Conservation (phyloP, 2,113 vertebrate genomes). For the Cyphomyrus plagiostoma region DNA sequence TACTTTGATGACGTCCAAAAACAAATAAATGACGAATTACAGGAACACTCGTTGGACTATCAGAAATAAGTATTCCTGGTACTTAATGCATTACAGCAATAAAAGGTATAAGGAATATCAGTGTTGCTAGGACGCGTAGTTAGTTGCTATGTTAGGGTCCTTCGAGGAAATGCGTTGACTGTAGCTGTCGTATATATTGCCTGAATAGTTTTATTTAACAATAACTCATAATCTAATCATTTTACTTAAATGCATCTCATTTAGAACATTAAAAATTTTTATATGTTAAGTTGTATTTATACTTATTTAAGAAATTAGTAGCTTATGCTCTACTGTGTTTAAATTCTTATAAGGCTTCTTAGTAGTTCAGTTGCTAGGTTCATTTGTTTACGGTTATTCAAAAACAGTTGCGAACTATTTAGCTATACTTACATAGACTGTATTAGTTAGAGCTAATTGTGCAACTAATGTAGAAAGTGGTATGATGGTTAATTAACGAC, state of each 20-base stretch:
- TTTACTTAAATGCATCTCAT: not conserved
- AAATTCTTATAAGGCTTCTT: constrained; percentile 8
- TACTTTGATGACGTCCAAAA: not conserved
- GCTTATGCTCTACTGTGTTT: not conserved
- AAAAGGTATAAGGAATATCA: not conserved
- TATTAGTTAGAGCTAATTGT: not conserved
- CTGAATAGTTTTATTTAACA: not conserved
- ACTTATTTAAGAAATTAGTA: not conserved
- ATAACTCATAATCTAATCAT: not conserved
- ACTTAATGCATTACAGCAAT: not conserved
- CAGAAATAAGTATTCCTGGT: not conserved
- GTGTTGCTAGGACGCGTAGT: constrained; percentile 44
- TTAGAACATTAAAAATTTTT: not conserved
- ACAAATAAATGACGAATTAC: not conserved
- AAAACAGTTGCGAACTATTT: not conserved
- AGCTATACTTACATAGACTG: not conserved
- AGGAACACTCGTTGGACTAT: not conserved
- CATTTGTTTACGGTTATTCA: constrained; percentile 33
- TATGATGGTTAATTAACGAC: not conserved
- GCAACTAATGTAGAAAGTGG: not conserved
- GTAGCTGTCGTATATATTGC: constrained; percentile 29
- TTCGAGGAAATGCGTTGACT: not conserved
- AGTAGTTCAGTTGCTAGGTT: constrained; percentile 33
- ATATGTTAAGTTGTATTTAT: too few species aligned
- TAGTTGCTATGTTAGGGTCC: constrained; percentile 47